Percentiles rank a stretch among this genome's conserved stretches.
Conservation (phyloP, 1,140 invertebrate species). For the Agrypnia vestita region DNA sequence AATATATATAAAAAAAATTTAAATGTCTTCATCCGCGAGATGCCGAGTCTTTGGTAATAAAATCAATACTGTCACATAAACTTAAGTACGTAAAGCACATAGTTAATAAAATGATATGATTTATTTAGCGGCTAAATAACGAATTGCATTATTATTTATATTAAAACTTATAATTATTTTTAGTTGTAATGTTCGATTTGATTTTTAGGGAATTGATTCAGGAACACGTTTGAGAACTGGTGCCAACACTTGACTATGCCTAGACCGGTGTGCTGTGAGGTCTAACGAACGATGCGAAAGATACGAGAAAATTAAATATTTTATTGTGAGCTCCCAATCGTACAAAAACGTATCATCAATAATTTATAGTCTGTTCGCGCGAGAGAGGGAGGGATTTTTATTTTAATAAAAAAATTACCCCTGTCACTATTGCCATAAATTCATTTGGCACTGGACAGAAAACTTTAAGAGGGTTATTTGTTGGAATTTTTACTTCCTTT, state of each 20-base stretch:
- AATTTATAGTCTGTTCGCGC: background rate
- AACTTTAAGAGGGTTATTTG: too few relatives aligned
- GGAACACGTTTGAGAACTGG: background rate
- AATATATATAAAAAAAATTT: background rate
- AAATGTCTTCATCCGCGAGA: background rate
- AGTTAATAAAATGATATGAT: too few relatives aligned
- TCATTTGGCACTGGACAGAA: too few relatives aligned
- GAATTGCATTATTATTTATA: too few relatives aligned
- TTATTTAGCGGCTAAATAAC: too few relatives aligned
- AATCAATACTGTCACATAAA: background rate
- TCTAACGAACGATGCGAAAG: background rate
- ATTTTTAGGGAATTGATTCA: background rate
- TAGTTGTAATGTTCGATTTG: too few relatives aligned
- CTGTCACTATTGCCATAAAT: too few relatives aligned
- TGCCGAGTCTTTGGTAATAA: background rate
- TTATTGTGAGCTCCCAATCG: too few relatives aligned
- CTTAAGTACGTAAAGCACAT: background rate
- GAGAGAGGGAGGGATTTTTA: too few relatives aligned
- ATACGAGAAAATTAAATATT: background rate
- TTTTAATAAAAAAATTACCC: too few relatives aligned
- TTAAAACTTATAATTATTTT: too few relatives aligned
- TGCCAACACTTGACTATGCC: background rate
- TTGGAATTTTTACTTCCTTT: too few relatives aligned
- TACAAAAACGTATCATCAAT: background rate
- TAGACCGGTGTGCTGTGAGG: background rate